phyloP scores from a whole-genome alignment of 2,797 vertebrate genomes.

The Sebastes taczanowskii region DNA sequence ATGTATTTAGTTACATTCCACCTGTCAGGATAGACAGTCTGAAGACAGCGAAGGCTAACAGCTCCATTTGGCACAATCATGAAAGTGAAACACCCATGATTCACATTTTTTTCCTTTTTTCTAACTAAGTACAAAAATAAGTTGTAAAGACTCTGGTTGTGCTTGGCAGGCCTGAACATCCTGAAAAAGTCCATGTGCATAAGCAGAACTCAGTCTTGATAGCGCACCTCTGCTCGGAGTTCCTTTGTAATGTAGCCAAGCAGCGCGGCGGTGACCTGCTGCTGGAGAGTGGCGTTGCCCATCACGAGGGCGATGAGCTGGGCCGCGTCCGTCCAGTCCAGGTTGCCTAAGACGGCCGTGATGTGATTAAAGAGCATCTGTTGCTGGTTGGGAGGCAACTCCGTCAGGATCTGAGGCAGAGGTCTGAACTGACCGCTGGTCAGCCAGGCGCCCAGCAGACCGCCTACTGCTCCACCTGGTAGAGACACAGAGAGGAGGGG shows the following conservation, averaged over 20 bases:
- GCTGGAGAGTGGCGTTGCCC: conserved; percentile 80
- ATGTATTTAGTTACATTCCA: too few species aligned
- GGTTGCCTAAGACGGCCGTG: conserved; percentile 61
- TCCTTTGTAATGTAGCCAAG: conserved; percentile 74
- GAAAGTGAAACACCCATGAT: too few species aligned
- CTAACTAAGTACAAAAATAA: too few species aligned
- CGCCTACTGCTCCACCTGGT: conserved; percentile 86
- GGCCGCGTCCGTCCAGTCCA: conserved; percentile 84
- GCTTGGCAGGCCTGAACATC: too few species aligned
- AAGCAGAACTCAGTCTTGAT: too few species aligned
- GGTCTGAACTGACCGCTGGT: conserved; percentile 86
- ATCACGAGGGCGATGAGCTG: conserved; percentile 87
- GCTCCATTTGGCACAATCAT: too few species aligned
- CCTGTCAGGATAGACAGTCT: too few species aligned
- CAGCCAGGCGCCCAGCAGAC: conserved; percentile 87
- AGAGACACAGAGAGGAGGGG: background rate
- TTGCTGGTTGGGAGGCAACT: conserved; percentile 84
- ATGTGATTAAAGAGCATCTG: conserved; percentile 81
- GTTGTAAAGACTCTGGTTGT: too few species aligned
- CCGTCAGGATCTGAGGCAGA: conserved; percentile 89
- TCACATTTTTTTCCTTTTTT: too few species aligned
- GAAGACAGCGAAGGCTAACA: too few species aligned
- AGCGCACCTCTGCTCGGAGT: too few species aligned
- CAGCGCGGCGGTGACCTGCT: conserved; percentile 80
- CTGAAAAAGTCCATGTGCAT: too few species aligned